These are phyloP conservation scores for Axinella damicornis DNA, from an alignment of 37 sponge, comb jelly and placozoan genomes.

Conservation along the genomic window DNA sequence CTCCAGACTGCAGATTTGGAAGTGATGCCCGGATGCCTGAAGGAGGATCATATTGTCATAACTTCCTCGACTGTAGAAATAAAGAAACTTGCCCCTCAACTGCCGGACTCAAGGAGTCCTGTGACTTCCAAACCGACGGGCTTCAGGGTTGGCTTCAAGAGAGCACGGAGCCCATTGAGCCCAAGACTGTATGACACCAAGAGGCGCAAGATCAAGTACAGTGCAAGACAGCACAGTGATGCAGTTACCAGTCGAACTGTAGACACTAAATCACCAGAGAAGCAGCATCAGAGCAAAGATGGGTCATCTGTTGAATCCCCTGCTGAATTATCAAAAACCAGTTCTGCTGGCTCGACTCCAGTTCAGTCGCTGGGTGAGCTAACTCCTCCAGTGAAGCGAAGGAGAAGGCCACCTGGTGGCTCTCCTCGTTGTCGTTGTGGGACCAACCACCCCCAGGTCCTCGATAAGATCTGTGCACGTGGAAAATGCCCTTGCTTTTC, in stretches of 20 bases:
- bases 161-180: not conserved
- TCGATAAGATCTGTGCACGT: slow-evolving; percentile 63
- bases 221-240: too few species aligned
- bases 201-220: too few species aligned
- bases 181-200: not conserved
- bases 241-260: not conserved
- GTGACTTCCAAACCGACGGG: too few species aligned
- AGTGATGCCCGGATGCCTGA: too few species aligned
- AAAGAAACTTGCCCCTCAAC: too few species aligned
- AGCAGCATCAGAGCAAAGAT: not conserved
- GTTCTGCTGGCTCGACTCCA: not conserved
- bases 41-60: too few species aligned
- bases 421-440: slow-evolving; percentile 58
- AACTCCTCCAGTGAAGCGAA: not conserved
- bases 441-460: slow-evolving; percentile 48
- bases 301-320: not conserved
- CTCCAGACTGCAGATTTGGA: too few species aligned
- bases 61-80: too few species aligned
- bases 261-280: not conserved
- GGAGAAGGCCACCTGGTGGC: not conserved
- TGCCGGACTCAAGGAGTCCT: too few species aligned
- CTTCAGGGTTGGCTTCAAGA: not conserved
- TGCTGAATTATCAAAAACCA: not conserved
- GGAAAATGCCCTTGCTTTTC: slow-evolving; percentile 70
- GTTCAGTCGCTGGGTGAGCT: not conserved